A percentile compares a stretch with the other conserved stretches of the same genome.
These are phyloP conservation scores for Rhinolophus sinicus DNA, from an alignment of 2,113 vertebrate genomes.

Conservation along the genomic window DNA sequence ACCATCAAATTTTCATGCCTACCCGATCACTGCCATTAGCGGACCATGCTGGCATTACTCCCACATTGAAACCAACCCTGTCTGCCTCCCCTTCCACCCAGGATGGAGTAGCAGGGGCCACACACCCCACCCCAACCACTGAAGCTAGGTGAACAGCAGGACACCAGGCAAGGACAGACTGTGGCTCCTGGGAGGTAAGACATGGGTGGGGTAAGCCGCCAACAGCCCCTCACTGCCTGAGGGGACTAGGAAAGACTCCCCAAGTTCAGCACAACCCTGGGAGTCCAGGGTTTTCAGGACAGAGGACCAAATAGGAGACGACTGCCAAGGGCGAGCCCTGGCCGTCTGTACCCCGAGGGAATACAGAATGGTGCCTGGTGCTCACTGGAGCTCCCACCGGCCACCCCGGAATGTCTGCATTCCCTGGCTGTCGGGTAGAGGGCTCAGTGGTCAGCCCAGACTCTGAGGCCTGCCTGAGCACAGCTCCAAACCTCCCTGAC, in stretches of 20 bases:
- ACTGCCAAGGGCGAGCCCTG: background rate
- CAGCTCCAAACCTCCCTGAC: background rate
- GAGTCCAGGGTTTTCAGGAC: background rate
- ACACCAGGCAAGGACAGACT: background rate
- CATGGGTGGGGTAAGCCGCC: background rate
- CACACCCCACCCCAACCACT: too few species aligned
- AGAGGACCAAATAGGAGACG: background rate
- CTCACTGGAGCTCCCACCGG: background rate
- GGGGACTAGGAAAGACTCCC: background rate
- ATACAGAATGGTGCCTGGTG: background rate
- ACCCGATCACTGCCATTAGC: too few species aligned
- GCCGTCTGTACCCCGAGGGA: too few species aligned
- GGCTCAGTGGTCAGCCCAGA: background rate
- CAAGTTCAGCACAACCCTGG: background rate
- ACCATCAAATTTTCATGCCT: too few species aligned
- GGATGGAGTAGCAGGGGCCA: too few species aligned
- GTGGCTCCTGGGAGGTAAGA: background rate
- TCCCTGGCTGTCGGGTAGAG: background rate
- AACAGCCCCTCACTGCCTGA: background rate
- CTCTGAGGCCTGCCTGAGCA: background rate
- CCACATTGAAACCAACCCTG: too few species aligned
- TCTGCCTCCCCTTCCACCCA: too few species aligned
- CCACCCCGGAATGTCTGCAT: background rate
- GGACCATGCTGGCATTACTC: too few species aligned
- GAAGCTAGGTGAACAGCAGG: background rate